Evolutionary conservation across 2,113 vertebrate species (phyloP).

Genomic region (Alaudala cheleensis): DNA sequence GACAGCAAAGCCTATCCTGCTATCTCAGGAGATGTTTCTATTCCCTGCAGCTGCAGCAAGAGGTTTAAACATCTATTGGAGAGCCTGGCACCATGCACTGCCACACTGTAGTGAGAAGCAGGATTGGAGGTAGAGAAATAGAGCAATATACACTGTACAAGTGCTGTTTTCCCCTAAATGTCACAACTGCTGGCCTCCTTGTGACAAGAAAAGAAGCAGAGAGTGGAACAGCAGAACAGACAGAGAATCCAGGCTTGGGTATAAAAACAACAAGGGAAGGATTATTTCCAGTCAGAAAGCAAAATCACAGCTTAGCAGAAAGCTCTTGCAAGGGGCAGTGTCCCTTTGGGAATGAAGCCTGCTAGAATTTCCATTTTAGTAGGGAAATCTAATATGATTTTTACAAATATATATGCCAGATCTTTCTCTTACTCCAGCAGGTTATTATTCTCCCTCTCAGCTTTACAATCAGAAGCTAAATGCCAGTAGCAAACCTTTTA

Average conservation of each 20-base stretch:
- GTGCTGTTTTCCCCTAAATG: not conserved
- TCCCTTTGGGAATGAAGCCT: not conserved
- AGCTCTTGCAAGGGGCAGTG: not conserved
- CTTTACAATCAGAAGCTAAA: not conserved
- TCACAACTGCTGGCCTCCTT: not conserved
- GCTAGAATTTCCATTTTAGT: not conserved
- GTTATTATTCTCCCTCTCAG: not conserved
- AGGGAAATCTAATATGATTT: not conserved
- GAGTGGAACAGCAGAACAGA: not conserved
- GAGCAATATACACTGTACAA: not conserved
- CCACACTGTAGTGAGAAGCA: not conserved
- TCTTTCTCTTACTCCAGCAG: not conserved
- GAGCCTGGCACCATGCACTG: not conserved
- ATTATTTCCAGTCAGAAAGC: not conserved
- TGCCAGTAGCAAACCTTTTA: not conserved
- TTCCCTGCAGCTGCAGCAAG: not conserved
- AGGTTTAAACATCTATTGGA: not conserved
- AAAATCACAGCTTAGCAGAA: not conserved
- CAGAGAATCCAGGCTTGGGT: not conserved
- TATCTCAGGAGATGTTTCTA: not conserved
- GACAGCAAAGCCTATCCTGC: not conserved
- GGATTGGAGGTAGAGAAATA: not conserved
- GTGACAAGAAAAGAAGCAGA: not conserved
- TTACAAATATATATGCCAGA: not conserved
- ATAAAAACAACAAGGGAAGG: not conserved